Evolutionary conservation across 2,113 vertebrate genomes (phyloP).

Genomic region (Nettapus auritus): DNA sequence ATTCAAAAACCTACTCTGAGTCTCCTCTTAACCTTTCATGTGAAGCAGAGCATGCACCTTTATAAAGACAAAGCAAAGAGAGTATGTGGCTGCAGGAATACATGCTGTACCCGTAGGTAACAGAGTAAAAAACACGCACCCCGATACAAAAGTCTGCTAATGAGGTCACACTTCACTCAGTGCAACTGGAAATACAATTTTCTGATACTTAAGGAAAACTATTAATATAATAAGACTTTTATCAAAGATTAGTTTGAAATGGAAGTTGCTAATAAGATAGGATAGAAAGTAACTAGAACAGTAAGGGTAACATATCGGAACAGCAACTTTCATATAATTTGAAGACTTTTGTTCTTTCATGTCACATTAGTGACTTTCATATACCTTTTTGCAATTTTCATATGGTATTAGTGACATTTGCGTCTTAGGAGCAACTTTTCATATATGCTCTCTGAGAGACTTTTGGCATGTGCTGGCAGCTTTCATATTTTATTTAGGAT

Average conservation of each 20-base stretch:
- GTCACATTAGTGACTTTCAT: slow-evolving; percentile 68
- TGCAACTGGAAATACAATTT: slow-evolving; percentile 34
- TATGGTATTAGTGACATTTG: slow-evolving; percentile 57
- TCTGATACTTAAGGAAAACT: slow-evolving; percentile 62
- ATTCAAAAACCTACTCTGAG: not conserved
- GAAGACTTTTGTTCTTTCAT: slow-evolving; percentile 69
- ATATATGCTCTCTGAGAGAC: not conserved
- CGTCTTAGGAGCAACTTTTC: slow-evolving; percentile 37
- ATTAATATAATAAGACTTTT: slow-evolving; percentile 72
- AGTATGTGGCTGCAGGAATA: not conserved
- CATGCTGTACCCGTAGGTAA: not conserved
- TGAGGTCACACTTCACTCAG: slow-evolving; percentile 47
- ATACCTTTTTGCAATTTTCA: slow-evolving; percentile 67
- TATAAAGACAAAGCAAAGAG: not conserved
- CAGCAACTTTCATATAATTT: slow-evolving; percentile 58
- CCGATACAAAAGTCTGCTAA: slow-evolving; percentile 2
- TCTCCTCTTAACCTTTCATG: not conserved
- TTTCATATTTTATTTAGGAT: slow-evolving; percentile 64
- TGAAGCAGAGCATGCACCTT: not conserved
- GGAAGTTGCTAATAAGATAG: slow-evolving; percentile 70
- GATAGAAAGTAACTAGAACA: slow-evolving; percentile 56
- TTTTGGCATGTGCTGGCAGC: slow-evolving; percentile 39
- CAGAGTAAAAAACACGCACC: not conserved
- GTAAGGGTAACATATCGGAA: slow-evolving; percentile 38
- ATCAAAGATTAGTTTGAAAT: slow-evolving; percentile 66